A percentile compares a stretch with the other conserved stretches of the same genome.
phyloP scores from a whole-genome alignment of 2,888 invertebrate species.

The Drosophila stalkeri region DNA sequence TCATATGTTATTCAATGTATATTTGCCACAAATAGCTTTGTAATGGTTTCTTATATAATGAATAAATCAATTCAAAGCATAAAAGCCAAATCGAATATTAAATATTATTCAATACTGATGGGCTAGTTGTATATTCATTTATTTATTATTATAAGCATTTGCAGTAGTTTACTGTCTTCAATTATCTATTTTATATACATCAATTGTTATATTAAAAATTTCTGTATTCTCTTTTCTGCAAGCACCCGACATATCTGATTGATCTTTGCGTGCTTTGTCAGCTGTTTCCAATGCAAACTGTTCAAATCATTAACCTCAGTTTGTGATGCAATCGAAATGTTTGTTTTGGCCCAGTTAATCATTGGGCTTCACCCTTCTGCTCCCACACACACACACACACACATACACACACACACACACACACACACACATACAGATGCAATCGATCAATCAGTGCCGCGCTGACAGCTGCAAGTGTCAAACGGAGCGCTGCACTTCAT shows the following conservation, averaged over 20 bases:
- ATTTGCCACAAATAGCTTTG: no score
- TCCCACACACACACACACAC: conserved; percentile 9
- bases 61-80: no score
- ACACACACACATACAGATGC: conserved; percentile 15
- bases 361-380: conserved; percentile 25
- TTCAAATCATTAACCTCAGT: conserved; percentile 19
- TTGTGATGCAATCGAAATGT: conserved; percentile 19
- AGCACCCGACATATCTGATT: conserved; percentile 17
- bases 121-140: no score
- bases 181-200: neutral
- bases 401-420: conserved; percentile 8
- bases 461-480: conserved; percentile 79
- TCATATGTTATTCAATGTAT: neutral
- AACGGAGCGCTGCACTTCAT: conserved; percentile 72
- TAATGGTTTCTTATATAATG: no score
- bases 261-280: conserved; percentile 12
- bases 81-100: no score
- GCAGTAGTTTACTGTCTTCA: neutral
- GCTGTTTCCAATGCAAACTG: conserved; percentile 1
- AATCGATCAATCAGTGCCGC: conserved; percentile 71
- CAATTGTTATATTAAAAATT: neutral
- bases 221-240: neutral
- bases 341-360: conserved; percentile 53
- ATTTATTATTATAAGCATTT: no score
- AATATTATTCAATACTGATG: no score